Conservation (phyloP, 2,797 vertebrate species). For the Jordanella pulchra region DNA sequence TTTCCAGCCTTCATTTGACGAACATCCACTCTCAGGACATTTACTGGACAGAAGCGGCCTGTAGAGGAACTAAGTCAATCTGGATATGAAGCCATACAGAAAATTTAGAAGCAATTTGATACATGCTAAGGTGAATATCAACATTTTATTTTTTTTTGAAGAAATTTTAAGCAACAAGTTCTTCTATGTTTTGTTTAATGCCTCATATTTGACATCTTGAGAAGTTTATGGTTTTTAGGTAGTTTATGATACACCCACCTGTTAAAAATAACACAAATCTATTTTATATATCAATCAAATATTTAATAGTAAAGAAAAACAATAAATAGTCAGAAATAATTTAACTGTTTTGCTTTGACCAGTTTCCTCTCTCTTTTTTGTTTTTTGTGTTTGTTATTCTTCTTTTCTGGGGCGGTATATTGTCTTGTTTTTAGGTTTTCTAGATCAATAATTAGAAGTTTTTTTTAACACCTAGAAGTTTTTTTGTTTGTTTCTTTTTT, state of each 20-base stretch:
- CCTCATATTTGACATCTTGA: neutral
- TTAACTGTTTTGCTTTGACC: no score
- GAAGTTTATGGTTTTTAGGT: neutral
- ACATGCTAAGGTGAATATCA: neutral
- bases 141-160: no score
- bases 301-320: neutral
- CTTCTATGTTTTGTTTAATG: neutral
- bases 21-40: neutral
- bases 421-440: neutral
- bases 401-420: neutral
- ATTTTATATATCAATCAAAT: no score
- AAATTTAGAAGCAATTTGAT: neutral
- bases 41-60: neutral
- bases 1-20: neutral
- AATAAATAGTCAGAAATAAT: no score
- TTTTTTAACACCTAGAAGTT: neutral
- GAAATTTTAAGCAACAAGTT: neutral
- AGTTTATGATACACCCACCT: neutral
- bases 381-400: neutral
- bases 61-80: neutral
- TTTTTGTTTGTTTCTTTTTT: neutral
- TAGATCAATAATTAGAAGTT: neutral
- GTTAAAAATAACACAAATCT: no score
- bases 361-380: neutral
- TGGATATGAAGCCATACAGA: neutral